A percentile compares a stretch with the other conserved stretches of the same genome.
Evolutionary conservation across 2,797 vertebrate species (phyloP).

Genomic region (Spatula versicolor): DNA sequence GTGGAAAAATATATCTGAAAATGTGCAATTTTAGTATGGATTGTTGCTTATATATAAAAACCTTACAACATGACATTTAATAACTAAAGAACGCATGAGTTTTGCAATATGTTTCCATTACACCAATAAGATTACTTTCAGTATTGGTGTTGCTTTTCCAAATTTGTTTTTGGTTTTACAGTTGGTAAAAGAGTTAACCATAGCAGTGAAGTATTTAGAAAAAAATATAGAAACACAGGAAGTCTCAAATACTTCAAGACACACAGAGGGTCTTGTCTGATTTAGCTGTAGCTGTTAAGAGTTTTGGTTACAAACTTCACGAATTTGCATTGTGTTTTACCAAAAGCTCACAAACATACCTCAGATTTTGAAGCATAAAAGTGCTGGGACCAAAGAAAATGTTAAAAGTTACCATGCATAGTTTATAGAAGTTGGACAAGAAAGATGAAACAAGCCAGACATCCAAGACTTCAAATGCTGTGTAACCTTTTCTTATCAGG

Average conservation of each 20-base stretch:
- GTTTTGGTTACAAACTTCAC: not conserved
- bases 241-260: not conserved
- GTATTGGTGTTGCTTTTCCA: not conserved
- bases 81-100: fast-evolving
- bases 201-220: not conserved
- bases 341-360: not conserved
- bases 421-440: not conserved
- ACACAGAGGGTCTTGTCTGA: not conserved
- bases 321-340: not conserved
- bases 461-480: not conserved
- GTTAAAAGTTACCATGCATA: not conserved
- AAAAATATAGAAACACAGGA: not conserved
- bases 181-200: not conserved
- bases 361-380: not conserved
- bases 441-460: not conserved
- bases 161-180: not conserved
- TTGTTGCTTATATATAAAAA: not conserved
- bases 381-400: not conserved
- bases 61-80: not conserved
- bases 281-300: not conserved
- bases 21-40: not conserved
- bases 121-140: not conserved
- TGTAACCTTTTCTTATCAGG: not conserved
- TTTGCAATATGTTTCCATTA: not conserved
- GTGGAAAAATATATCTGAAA: not conserved